Evolutionary conservation across 2,888 invertebrate species (phyloP), one percentile per base, ranked within the genome.

Genomic region (Pocota personata): DNA sequence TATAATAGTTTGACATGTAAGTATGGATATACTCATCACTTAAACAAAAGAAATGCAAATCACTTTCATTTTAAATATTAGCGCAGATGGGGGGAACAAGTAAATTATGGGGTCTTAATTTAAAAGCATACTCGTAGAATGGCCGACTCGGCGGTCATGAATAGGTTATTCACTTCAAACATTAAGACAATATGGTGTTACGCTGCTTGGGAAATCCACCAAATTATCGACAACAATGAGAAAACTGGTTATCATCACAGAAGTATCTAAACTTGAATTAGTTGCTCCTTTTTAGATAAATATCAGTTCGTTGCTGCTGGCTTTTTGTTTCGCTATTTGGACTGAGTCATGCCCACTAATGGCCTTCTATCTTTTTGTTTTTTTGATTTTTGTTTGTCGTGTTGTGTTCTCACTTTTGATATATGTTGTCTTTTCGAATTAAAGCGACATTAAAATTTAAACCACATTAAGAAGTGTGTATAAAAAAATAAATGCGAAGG

Each of bases 271-370:
- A 30, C 32, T 30, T 30, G 37, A 6, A 27, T 8, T 19, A 57
- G 43, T 14, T 32, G 57, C 32, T 69, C 30, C 21, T 69, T 40
- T 48, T 24, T 14, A 69, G 55, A 69, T 57, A n/a, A 24, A 24
- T 24, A n/a, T 60, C 60, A 19, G 14, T n/a, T 40, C 37, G 21
- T 0, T 12, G n/a, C 5, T 1, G n/a, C n/a, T n/a, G n/a, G n/a
- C n/a, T n/a, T 57, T 46, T 57, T 16, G 32, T 16, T 55, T 62
- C 16, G 43, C 32, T 16, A 60, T 52, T 32, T 46, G n/a, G 10
- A 37, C 46, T 71, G 75, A 75, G 19, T 82, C 75, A 75, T 82
- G 19, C 24, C 32, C 50, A 32, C 24, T 58, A 67, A 52, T 75
- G 67, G 62, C 69, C 73, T 69, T 48, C 66, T 64, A 16, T 43